Base-by-base conservation (phyloP, 2,888 invertebrate genomes). In the Pandemis cinnamomeana region DNA sequence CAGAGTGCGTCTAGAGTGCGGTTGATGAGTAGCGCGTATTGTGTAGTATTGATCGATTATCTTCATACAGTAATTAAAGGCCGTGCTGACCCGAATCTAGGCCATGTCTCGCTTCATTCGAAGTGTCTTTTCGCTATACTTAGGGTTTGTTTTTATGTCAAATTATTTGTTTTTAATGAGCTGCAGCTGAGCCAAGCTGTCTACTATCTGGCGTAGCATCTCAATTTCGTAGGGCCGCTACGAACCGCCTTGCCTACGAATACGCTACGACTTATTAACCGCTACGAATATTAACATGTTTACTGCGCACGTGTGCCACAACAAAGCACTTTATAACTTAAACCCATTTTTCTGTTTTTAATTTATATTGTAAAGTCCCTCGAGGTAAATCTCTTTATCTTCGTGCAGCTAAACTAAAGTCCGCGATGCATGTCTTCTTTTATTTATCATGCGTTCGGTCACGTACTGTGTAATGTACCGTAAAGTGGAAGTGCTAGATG, bases 401-500 rank as follows among this genome's bases (percentile, higher is more conserved):
- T 20, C 8, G 7, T 53, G 36, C 41, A 53, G n/a, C 51, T 67
- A 53, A 53, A 53, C 15, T 53, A 53, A 20, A 42, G 20, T 41
- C 66, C 20, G 6, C 66, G 55, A 46, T 62, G 67, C 42, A 71
- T 61, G 42, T 7, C 13, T 36, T 71, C 48, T 64, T 60, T 66
- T 74, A 70, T 75, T 67, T 71, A 75, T 51, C 61, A 51, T 64
- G n/a, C 71, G 51, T 61, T 67, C 62, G 71, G 61, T 53, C 71
- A 75, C 71, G 71, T 67, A 62, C 62, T 44, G 36, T 44, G 36
- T 53, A 51, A 69, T 58, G 69, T 73, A 48, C 73, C 70, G 73
- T 73, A 66, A 73, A 73, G 48, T 66, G 71, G 66, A n/a, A 67
- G 63, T 61, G 67, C 70, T 55, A 51, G 70, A 67, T 55, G 53